A percentile compares a stretch with the other conserved stretches of the same genome.
These are phyloP conservation scores for Falco rusticolus DNA, from an alignment of 2,797 vertebrate species.

Conservation along the genomic window DNA sequence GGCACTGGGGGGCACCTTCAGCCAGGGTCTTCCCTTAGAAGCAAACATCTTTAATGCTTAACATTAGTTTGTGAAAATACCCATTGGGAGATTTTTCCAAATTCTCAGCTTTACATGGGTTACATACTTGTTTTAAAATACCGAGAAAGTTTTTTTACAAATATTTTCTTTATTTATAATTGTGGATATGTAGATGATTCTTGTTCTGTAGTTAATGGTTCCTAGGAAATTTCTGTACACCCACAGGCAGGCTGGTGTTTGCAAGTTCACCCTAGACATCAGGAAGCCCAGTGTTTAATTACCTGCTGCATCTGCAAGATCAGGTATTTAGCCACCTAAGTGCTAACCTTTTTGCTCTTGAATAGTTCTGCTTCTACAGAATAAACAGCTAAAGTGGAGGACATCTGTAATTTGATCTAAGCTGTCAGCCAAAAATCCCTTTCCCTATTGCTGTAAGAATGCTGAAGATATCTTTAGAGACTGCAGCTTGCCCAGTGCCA, in stretches of 20 bases:
- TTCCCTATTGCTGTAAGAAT: background rate
- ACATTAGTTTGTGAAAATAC: background rate
- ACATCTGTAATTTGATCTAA: conserved; percentile 30
- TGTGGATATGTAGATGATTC: background rate
- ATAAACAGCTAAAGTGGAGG: conserved; percentile 14
- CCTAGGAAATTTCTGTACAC: background rate
- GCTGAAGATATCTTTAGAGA: background rate
- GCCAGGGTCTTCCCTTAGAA: background rate
- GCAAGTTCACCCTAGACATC: background rate
- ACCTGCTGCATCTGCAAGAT: conserved; percentile 39
- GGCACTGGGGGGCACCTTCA: background rate
- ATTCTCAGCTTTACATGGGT: background rate
- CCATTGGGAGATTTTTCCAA: background rate
- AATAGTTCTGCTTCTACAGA: conserved; percentile 9
- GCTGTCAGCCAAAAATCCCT: conserved; percentile 29
- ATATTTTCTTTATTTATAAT: background rate
- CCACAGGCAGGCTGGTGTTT: background rate
- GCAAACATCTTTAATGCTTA: background rate
- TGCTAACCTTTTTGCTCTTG: conserved; percentile 46
- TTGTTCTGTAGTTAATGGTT: background rate
- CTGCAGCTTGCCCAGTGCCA: background rate
- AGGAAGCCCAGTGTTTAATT: conserved; percentile 37
- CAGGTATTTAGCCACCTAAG: conserved; percentile 16
- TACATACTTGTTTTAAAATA: background rate
- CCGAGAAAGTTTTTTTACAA: background rate